Evolutionary conservation across 2,797 vertebrate species (phyloP), one percentile per base, ranked within the genome.

Genomic region (Phalanger gymnotis): DNA sequence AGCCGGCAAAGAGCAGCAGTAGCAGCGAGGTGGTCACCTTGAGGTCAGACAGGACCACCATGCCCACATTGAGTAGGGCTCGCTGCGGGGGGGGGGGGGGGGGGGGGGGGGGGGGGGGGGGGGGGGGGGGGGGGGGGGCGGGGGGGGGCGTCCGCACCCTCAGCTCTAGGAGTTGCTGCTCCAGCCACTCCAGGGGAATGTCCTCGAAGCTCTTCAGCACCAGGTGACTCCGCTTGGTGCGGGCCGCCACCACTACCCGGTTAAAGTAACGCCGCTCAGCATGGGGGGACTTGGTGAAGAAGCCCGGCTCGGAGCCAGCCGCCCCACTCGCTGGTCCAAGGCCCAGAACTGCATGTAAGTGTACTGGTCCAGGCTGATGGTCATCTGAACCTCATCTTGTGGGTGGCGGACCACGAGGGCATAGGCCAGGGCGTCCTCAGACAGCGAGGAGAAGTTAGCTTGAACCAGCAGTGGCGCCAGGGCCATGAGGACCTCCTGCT

Each of bases 131-230:
- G n/a, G n/a, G n/a, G n/a, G n/a, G n/a, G n/a, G n/a, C n/a, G n/a
- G n/a, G n/a, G n/a, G n/a, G n/a, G n/a, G n/a, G n/a, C 0, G 98
- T 98, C 81, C 98, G 98, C 93, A 98, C 98, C 94, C 98, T 98
- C 55, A 98, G 94, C 34, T 97, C 96, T 0, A 98, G 98, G 73
- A 98, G 97, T 73, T 98, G 96, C 96, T 98, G 98, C 96, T 98
- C 98, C 92, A 98, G 94, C 7, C 98, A 98, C 96, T 98, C 98
- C 94, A 98, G 89, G 0, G 98, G 98, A 0, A 98, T 98, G 93
- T 98, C 98, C 95, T 98, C 98, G 90, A 98, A 98, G 94, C 98
- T 98, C 93, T 98, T 98, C 91, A 98, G 97, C 81, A 98, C 98
- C 97, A 98, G 95, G 87, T 98, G 98, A 0, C 98, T 96, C 0